Base-by-base conservation (phyloP, 2,888 invertebrate genomes). In the Argynnis bischoffii region DNA sequence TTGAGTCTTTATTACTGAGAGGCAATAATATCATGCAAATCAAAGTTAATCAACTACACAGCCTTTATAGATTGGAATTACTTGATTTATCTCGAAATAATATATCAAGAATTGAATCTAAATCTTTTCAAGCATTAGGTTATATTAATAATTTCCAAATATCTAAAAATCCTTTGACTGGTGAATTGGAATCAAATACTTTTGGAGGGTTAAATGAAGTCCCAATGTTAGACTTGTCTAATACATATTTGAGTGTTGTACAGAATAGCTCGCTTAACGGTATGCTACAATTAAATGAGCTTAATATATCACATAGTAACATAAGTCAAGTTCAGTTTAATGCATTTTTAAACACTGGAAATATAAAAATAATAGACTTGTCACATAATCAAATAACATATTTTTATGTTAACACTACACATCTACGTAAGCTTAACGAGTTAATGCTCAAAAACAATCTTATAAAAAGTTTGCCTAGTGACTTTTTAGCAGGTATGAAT, bases 11-110 rank as follows among this genome's bases (percentile, higher is more conserved):
- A 2, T 74, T 74, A 11, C 70, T 89, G 15, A 74, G 72, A 66
- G 78, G 84, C 59, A 90, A 90, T 71, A 69, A 73, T 48, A 72
- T 90, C n/a, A 74, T 69, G 4, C 66, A 79, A 65, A 78, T 90
- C 14, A 76, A 79, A 54, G 72, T 76, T 51, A 76, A 82, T 54
- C 69, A 81, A 48, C 84, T 89, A 59, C 63, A 73, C 31, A 69
- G 77, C 16, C 75, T 89, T 48, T 74, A 68, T 51, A 67, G 66
- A 16, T 73, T 90, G 14, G 75, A 81, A 63, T 77, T 77, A 75
- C 79, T 90, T 63, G 87, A 89, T 78, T 67, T 90, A 35, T 84
- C 88, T 15, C 72, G 81, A 59, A 90, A 90, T 67, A 79, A 82
- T 57, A 85, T 90, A 64, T 70, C 81, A 1, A 69, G 72, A 46